These are phyloP conservation scores for Myzus persicae DNA, from an alignment of 1,140 invertebrate species.

Conservation along the genomic window DNA sequence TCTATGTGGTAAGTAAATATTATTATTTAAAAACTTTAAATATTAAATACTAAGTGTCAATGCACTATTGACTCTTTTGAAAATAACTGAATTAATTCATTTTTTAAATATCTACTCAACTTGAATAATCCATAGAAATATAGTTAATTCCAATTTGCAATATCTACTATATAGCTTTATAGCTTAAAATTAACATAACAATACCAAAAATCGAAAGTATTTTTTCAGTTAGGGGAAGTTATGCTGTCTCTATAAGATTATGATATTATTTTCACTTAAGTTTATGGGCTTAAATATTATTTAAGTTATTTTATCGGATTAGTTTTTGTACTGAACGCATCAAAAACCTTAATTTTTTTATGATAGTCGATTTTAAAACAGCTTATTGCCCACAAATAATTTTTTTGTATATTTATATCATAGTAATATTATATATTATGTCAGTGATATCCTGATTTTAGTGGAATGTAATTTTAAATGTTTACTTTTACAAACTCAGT, in stretches of 20 bases:
- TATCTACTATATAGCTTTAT: neutral
- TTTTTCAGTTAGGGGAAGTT: neutral
- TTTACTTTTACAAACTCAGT: neutral
- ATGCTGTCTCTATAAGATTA: neutral
- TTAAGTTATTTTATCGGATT: neutral
- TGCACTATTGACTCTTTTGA: neutral
- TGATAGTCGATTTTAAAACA: neutral
- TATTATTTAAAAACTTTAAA: neutral
- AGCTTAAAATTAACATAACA: neutral
- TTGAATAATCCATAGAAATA: neutral
- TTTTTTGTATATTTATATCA: too few relatives aligned
- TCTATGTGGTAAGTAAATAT: neutral
- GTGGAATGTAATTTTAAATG: neutral
- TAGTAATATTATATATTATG: too few relatives aligned
- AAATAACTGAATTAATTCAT: neutral
- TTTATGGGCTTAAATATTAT: neutral
- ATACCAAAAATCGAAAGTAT: neutral
- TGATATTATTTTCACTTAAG: neutral
- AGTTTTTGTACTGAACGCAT: neutral
- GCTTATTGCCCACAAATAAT: too few relatives aligned
- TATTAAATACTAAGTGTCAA: neutral
- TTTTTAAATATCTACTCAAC: neutral
- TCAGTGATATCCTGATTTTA: neutral
- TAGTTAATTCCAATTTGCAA: neutral
- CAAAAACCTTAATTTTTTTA: neutral